A percentile compares a stretch with the other conserved stretches of the same genome.
phyloP scores from a whole-genome alignment of 2,797 vertebrate species.

The Triplophysa yarkandensis region DNA sequence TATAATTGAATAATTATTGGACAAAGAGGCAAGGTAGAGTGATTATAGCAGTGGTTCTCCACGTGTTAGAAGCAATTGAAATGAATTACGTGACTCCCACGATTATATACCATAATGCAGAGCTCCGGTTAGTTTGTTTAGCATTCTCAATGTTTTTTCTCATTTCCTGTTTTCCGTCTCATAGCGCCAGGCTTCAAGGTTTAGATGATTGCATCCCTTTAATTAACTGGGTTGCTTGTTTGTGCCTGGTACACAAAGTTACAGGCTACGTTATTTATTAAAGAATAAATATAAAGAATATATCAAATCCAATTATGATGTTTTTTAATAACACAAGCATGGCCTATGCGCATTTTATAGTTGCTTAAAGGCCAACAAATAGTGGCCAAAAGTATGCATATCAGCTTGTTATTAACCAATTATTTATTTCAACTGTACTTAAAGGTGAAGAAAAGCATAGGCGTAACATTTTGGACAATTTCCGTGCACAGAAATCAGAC shows the following conservation, averaged over 20 bases:
- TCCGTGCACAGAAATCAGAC: too few relatives aligned
- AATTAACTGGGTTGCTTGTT: constrained; percentile 35
- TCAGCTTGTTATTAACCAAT: neutral
- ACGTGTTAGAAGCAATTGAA: constrained; percentile 97
- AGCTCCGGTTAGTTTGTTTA: constrained; percentile 80
- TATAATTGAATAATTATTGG: constrained; percentile 96
- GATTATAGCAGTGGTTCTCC: constrained; percentile 84
- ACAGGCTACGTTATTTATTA: neutral
- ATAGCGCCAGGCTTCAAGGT: too few relatives aligned
- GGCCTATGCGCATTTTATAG: neutral
- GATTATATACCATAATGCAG: constrained; percentile 83
- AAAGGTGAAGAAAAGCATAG: neutral
- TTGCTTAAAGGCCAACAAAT: neutral
- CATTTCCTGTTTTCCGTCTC: neutral
- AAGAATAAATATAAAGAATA: too few relatives aligned
- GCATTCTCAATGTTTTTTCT: constrained; percentile 46
- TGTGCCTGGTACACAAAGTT: constrained; percentile 16
- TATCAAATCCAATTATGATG: neutral
- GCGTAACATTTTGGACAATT: neutral
- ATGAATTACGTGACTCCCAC: constrained; percentile 86
- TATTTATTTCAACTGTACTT: neutral
- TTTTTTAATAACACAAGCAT: neutral
- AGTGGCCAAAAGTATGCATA: neutral
- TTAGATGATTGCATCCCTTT: constrained; percentile 46
- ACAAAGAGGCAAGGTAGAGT: constrained; percentile 80